phyloP scores from a whole-genome alignment of 2,797 vertebrate genomes.

The Lepidocolaptes lacrymiger region DNA sequence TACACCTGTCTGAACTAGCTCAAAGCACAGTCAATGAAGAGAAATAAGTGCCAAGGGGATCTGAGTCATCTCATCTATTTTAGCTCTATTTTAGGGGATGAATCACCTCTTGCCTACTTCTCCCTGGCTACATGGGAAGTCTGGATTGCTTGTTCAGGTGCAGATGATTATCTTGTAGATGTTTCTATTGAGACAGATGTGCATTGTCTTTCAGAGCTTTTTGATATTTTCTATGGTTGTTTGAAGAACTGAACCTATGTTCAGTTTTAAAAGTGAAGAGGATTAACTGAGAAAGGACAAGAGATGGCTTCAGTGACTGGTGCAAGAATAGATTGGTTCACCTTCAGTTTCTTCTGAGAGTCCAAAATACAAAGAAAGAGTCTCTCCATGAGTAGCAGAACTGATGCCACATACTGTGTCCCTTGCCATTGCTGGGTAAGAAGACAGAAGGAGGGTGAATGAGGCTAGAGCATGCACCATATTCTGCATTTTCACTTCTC shows the following conservation, averaged over 20 bases:
- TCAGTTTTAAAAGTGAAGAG: not conserved
- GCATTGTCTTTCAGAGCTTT: not conserved
- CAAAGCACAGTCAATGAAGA: not conserved
- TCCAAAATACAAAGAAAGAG: not conserved
- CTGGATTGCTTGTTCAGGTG: not conserved
- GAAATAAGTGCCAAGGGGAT: not conserved
- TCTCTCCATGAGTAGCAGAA: not conserved
- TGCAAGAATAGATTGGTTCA: not conserved
- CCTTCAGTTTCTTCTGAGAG: not conserved
- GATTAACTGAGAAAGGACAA: not conserved
- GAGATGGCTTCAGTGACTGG: not conserved
- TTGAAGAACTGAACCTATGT: not conserved
- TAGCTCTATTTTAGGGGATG: not conserved
- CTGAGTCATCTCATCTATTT: slow-evolving; percentile 33
- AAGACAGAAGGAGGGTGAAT: not conserved
- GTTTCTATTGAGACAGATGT: not conserved
- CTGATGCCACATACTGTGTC: not conserved
- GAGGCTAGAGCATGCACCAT: not conserved
- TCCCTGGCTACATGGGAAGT: not conserved
- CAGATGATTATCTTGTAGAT: not conserved
- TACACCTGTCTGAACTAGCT: not conserved
- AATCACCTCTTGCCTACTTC: not conserved
- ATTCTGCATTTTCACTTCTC: not conserved
- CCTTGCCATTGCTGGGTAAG: not conserved
- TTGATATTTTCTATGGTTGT: not conserved